These are phyloP conservation scores for Cerastoderma edule DNA, from an alignment of 2,888 invertebrate genomes.

Conservation along the genomic window DNA sequence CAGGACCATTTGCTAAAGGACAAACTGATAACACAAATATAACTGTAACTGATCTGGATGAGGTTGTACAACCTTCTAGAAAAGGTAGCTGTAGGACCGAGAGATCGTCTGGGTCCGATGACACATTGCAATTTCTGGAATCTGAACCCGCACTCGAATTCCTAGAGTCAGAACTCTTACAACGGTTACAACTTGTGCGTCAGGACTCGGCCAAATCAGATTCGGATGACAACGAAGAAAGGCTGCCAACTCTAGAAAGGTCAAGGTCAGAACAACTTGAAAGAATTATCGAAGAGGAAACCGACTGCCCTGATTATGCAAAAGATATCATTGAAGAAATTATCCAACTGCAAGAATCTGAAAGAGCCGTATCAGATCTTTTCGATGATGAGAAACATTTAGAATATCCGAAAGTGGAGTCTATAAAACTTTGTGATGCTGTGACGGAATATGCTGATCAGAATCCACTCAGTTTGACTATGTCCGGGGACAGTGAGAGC, in stretches of 20 bases:
- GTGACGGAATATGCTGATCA: slow-evolving; percentile 2
- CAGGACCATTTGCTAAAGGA: neutral
- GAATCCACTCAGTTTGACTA: neutral
- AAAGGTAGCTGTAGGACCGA: slow-evolving; percentile 12
- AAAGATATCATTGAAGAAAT: slow-evolving; percentile 4
- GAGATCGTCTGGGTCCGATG: slow-evolving; percentile 17
- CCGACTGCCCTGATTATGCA: neutral
- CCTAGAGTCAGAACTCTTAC: slow-evolving; percentile 15
- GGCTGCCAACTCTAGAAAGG: slow-evolving; percentile 17
- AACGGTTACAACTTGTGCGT: slow-evolving; percentile 19
- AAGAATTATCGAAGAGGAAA: slow-evolving; percentile 23
- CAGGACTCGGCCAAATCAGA: slow-evolving; percentile 19
- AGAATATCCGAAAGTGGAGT: slow-evolving; percentile 12
- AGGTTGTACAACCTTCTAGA: neutral
- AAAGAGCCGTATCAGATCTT: neutral
- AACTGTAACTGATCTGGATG: neutral
- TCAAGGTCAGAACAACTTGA: slow-evolving; percentile 17
- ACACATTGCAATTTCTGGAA: slow-evolving; percentile 17
- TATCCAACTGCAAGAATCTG: neutral
- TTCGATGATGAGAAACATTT: neutral
- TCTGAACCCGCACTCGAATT: slow-evolving; percentile 13
- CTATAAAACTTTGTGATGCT: slow-evolving; percentile 18
- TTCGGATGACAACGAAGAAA: slow-evolving; percentile 17
- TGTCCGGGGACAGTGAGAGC: slow-evolving; percentile 38
- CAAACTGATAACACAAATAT: neutral